Conservation (phyloP, 2,888 invertebrate genomes). For the Brenthis ino region DNA sequence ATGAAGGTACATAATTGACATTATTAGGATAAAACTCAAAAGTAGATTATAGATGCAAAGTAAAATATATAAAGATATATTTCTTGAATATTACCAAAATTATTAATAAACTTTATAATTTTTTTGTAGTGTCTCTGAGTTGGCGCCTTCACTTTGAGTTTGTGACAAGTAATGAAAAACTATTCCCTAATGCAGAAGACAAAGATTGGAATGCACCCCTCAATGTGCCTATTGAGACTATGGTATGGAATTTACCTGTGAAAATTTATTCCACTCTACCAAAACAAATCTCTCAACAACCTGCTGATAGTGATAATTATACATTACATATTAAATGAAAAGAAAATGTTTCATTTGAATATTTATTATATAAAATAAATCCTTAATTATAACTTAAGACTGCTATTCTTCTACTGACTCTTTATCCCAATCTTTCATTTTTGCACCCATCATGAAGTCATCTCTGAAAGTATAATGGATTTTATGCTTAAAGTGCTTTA, state of each 20-base stretch:
- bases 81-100: not conserved
- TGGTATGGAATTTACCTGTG: slow-evolving; percentile 99
- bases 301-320: slow-evolving; percentile 68
- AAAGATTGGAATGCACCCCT: slow-evolving; percentile 92
- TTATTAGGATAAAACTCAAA: not conserved
- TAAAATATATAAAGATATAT: not conserved
- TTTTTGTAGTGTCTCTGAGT: slow-evolving; percentile 88
- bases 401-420: slow-evolving; percentile 78
- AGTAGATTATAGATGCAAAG: not conserved
- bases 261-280: slow-evolving; percentile 96
- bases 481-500: not conserved
- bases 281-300: slow-evolving; percentile 87
- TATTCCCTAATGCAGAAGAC: slow-evolving; percentile 81
- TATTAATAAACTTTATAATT: not conserved
- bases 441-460: slow-evolving; percentile 94
- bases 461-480: slow-evolving; percentile 84
- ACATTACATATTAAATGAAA: slow-evolving; percentile 46
- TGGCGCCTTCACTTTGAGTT: slow-evolving; percentile 99
- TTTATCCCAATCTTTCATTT: slow-evolving; percentile 96
- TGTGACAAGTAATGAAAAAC: slow-evolving; percentile 90
- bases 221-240: slow-evolving; percentile 95
- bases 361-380: too few relatives aligned
- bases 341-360: slow-evolving; percentile 27
- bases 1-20: slow-evolving; percentile 83
- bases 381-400: too few relatives aligned